Conservation (phyloP, 2,113 vertebrate genomes). For the Xiphorhynchus elegans region DNA sequence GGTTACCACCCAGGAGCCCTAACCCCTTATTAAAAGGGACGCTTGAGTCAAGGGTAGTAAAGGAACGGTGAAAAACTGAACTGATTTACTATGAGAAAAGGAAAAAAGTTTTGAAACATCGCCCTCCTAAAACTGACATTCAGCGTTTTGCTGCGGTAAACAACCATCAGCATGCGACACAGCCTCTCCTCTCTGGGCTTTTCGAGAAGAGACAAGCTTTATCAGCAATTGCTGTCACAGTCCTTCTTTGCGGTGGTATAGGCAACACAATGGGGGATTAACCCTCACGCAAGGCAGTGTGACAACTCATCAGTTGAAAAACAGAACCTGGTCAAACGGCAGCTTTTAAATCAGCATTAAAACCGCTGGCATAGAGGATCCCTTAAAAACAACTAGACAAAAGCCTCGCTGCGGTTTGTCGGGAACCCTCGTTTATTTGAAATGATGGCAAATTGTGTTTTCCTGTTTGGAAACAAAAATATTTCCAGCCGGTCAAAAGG, state of each 20-base stretch:
- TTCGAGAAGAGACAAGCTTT: slow-evolving; percentile 70
- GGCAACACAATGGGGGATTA: slow-evolving; percentile 69
- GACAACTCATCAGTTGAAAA: slow-evolving; percentile 39
- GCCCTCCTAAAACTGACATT: neutral
- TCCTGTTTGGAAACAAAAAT: neutral
- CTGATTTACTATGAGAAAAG: neutral
- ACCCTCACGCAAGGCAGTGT: slow-evolving; percentile 23
- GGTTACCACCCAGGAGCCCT: neutral
- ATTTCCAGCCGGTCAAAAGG: neutral
- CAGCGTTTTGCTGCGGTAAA: slow-evolving; percentile 57
- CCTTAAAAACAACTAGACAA: slow-evolving; percentile 16
- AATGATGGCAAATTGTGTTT: neutral
- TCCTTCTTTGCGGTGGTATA: slow-evolving; percentile 48
- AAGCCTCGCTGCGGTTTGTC: slow-evolving; percentile 21
- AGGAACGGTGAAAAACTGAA: neutral
- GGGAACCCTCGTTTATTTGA: slow-evolving; percentile 33
- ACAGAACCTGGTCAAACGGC: slow-evolving; percentile 48
- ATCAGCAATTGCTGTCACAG: slow-evolving; percentile 62
- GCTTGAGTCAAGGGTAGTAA: neutral
- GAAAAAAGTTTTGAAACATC: slow-evolving; percentile 8
- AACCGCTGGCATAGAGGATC: neutral
- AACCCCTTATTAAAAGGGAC: neutral
- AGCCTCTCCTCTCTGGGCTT: slow-evolving; percentile 59
- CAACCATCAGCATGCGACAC: slow-evolving; percentile 45
- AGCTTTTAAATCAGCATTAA: slow-evolving; percentile 26